phyloP scores from a whole-genome alignment of 1,140 invertebrate species.

The Drosophila micromelanica region DNA sequence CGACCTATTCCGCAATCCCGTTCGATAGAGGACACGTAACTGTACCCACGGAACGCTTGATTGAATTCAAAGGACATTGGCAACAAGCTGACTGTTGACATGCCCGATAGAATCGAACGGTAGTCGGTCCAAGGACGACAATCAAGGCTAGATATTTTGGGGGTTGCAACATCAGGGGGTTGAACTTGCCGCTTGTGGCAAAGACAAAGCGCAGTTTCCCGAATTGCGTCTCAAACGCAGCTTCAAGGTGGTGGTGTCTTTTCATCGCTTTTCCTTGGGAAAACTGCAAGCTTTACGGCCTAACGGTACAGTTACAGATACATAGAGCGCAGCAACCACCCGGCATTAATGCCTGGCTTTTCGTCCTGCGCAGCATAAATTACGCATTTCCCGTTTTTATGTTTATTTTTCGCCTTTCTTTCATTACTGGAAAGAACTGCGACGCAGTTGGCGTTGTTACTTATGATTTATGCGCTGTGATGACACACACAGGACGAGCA shows the following conservation, averaged over 20 bases:
- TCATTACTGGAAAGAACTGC: no score
- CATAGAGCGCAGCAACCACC: slow-evolving; percentile 33
- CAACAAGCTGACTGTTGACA: slow-evolving; percentile 27
- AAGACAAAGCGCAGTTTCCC: slow-evolving; percentile 72
- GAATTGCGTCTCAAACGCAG: slow-evolving; percentile 68
- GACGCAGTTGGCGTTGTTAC: slow-evolving; percentile 71
- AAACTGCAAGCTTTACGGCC: slow-evolving; percentile 72
- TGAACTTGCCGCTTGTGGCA: slow-evolving; percentile 25
- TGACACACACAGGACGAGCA: slow-evolving; percentile 56
- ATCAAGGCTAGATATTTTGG: slow-evolving; percentile 9
- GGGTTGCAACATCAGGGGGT: slow-evolving; percentile 52
- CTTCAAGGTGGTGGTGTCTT: slow-evolving; percentile 53
- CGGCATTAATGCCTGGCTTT: slow-evolving; percentile 30
- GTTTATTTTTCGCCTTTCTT: slow-evolving; percentile 16
- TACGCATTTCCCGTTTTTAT: slow-evolving; percentile 70
- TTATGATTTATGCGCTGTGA: slow-evolving; percentile 80
- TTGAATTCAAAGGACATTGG: slow-evolving; percentile 57
- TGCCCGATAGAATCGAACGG: slow-evolving; percentile 42
- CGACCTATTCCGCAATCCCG: not conserved
- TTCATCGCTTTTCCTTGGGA: slow-evolving; percentile 33
- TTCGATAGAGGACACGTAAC: not conserved
- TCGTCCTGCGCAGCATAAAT: slow-evolving; percentile 77
- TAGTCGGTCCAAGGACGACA: slow-evolving; percentile 35
- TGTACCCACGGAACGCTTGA: slow-evolving; percentile 39
- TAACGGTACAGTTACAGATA: slow-evolving; percentile 49